A percentile compares a stretch with the other conserved stretches of the same genome.
Evolutionary conservation across 1,140 invertebrate species (phyloP).

Genomic region (Pachypeltis micranthus): DNA sequence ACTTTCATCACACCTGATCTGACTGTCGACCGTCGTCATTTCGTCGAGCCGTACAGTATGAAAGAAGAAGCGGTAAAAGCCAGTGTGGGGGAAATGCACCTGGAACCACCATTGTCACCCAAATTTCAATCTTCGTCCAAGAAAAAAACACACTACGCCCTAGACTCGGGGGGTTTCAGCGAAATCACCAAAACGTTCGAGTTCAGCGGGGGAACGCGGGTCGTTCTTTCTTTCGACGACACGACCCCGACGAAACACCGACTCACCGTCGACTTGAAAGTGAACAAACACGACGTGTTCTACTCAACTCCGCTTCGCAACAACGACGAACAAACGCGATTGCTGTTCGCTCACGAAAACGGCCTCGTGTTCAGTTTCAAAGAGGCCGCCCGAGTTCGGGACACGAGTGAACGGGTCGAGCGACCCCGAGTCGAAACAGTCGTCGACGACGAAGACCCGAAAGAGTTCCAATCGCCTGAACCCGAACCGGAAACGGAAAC

Average conservation of each 20-base stretch:
- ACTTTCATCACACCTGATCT: neutral
- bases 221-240: conserved; percentile 4
- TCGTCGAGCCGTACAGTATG: neutral
- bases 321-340: neutral
- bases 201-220: neutral
- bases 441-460: neutral
- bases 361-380: neutral
- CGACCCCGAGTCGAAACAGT: neutral
- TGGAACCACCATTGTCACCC: neutral
- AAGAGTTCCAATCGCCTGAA: too few species aligned
- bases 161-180: neutral
- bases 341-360: neutral
- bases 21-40: neutral
- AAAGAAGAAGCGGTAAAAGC: neutral
- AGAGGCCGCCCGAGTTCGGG: neutral
- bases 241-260: neutral
- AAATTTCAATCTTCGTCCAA: neutral
- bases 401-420: neutral
- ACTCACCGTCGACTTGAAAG: neutral
- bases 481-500: too few species aligned
- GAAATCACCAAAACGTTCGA: neutral
- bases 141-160: neutral
- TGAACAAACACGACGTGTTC: neutral
- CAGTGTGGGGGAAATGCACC: neutral
- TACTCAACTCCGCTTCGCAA: neutral